Evolutionary conservation across 2,113 vertebrate species (phyloP), one percentile per base, ranked within the genome.

Genomic region (Genyomyrus donnyi): DNA sequence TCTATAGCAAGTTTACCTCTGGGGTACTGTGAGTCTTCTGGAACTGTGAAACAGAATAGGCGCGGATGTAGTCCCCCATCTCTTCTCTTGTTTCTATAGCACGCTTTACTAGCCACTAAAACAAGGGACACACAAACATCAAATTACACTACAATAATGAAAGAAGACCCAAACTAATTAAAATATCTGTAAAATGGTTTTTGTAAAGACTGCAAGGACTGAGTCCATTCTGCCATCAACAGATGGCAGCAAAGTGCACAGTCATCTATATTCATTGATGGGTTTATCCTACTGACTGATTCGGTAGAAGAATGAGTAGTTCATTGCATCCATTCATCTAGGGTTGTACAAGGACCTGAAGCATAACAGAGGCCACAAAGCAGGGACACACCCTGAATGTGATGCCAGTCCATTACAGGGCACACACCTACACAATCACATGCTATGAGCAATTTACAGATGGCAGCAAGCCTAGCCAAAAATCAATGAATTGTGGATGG

Each of bases 31-130:
- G 97, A 24, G 93, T 96, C 94, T 98, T 99, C 90, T 99, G 96
- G 94, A 99, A 99, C 93, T 99, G 98, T 70, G 97, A 98, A 88
- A 99, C 93, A 24, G 98, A 99, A 91, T 97, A 99, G 2, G 97
- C 96, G 35, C 98, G 96, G 90, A 99, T 96, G 24, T 98, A 98
- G 91, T 99, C 98, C 0, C 98, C 98, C 97, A 98, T 99, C 93
- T 99, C 98, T 92, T 99, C 98, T 88, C 97, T 96, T 5, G 98
- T 99, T 94, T 99, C 98, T 91, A 99, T 99, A 90, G 98, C 98
- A 94, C 97, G 95, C 92, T 99, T 99, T 93, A 99, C 98, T 92
- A 99, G 95, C 98, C 98, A 99, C 98, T 99, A 88, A 3, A 92
- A 3, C 46, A 89, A 88, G 93, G 83, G 91, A 27, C 62, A 0